A percentile compares a stretch with the other conserved stretches of the same genome.
phyloP scores from a whole-genome alignment of 2,113 vertebrate species.

The Protomyctophum bolini region DNA sequence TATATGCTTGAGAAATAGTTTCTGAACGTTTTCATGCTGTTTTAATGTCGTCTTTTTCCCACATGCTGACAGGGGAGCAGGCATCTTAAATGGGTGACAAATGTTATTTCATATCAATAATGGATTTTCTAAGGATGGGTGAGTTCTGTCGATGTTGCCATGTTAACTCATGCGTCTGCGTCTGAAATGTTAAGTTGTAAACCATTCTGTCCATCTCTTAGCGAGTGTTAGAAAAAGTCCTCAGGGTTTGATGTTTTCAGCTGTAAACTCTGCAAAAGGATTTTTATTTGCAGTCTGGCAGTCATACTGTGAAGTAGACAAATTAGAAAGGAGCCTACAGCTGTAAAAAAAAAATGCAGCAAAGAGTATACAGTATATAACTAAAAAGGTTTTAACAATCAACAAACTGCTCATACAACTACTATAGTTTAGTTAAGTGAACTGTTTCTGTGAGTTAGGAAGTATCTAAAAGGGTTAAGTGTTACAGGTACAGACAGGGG shows the following conservation, averaged over 20 bases:
- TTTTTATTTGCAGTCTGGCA: constrained; percentile 62
- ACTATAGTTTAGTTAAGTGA: constrained; percentile 25
- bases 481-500: constrained; percentile 37
- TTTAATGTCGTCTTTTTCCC: constrained; percentile 18
- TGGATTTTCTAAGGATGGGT: neutral
- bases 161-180: constrained; percentile 3
- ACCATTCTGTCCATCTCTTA: constrained; percentile 29
- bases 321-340: constrained; percentile 19
- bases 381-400: constrained; percentile 37
- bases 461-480: constrained; percentile 39
- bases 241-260: constrained; percentile 42
- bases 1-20: neutral
- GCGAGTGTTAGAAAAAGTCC: constrained; percentile 41
- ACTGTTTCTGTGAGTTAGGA: constrained; percentile 27
- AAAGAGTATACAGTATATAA: constrained; percentile 25
- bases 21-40: constrained; percentile 12
- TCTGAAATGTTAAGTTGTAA: constrained; percentile 53
- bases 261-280: constrained; percentile 66
- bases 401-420: constrained; percentile 12
- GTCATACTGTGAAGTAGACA: constrained; percentile 52
- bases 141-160: neutral
- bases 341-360: constrained; percentile 18
- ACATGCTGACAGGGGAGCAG: constrained; percentile 36
- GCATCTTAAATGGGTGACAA: neutral
- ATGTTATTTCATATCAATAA: constrained; percentile 31